Conservation (phyloP, 2,888 invertebrate genomes). For the Brachyptera risi region DNA sequence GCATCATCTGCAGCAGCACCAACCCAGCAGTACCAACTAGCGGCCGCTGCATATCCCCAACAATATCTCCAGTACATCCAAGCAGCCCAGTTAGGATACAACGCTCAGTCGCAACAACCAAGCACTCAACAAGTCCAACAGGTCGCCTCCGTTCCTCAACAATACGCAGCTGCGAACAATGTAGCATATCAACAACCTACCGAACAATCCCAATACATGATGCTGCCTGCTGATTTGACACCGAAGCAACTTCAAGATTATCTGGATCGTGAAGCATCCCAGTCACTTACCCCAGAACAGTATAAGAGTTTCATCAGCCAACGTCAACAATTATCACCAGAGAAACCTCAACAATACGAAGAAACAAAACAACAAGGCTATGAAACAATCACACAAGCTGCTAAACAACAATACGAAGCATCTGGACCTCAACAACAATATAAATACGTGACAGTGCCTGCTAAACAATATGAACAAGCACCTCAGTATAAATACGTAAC, state of each 20-base stretch:
- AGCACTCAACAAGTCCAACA: conserved; percentile 12
- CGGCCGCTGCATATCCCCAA: conserved; percentile 4
- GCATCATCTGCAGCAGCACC: not conserved
- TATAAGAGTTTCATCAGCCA: conserved; percentile 14
- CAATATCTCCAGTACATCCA: conserved; percentile 9
- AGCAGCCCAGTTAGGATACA: conserved; percentile 11
- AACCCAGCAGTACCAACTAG: conserved; percentile 1
- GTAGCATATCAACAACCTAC: not conserved
- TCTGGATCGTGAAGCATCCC: conserved; percentile 2
- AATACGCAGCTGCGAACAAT: not conserved
- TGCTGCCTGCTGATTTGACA: not conserved
- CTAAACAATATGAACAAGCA: not conserved
- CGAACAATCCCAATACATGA: not conserved
- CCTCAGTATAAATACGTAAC: conserved; percentile 8
- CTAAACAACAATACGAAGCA: conserved; percentile 1
- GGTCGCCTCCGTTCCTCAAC: not conserved
- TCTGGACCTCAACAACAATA: conserved; percentile 9
- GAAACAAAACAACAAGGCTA: not conserved
- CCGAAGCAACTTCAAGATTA: conserved; percentile 13
- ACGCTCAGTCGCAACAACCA: not conserved
- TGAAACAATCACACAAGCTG: not conserved
- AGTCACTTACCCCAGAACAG: conserved; percentile 4
- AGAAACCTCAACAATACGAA: not conserved
- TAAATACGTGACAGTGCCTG: not conserved
- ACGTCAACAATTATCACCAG: conserved; percentile 5